phyloP scores from a whole-genome alignment of 2,113 vertebrate species.

The Ranitomeya imitator region DNA sequence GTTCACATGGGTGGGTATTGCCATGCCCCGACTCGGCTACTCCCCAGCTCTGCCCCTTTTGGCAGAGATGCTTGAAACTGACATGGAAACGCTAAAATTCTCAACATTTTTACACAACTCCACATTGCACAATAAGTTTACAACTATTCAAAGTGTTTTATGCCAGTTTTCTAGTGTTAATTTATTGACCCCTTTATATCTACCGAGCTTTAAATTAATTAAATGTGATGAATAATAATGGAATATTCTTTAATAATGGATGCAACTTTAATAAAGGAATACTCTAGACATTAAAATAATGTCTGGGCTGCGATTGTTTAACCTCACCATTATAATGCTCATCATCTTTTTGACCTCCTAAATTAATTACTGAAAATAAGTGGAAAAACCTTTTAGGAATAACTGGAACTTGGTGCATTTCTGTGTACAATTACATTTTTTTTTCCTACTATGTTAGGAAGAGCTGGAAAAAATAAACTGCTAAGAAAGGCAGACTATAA shows the following conservation, averaged over 20 bases:
- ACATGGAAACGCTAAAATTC: no score
- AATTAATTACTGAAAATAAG: constrained; percentile 13
- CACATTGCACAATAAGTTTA: no score
- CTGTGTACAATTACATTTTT: not conserved
- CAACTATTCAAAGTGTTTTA: no score
- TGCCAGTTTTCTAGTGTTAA: no score
- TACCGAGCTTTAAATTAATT: not conserved
- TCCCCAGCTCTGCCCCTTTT: no score
- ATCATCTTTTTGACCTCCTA: not conserved
- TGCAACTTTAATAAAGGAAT: not conserved
- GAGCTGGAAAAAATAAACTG: not conserved
- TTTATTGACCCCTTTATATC: not conserved
- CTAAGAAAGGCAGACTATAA: constrained; percentile 3
- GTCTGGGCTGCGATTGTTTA: not conserved
- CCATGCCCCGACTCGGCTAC: no score
- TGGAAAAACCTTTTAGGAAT: not conserved
- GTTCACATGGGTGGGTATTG: no score
- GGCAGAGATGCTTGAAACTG: no score
- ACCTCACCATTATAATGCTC: not conserved
- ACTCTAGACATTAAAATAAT: not conserved
- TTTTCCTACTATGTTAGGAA: not conserved
- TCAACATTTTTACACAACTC: no score
- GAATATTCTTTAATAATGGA: not conserved
- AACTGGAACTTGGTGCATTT: not conserved
- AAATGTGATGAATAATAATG: not conserved